Base-by-base conservation (phyloP, 1,140 invertebrate species). In the Drosophila triauraria region DNA sequence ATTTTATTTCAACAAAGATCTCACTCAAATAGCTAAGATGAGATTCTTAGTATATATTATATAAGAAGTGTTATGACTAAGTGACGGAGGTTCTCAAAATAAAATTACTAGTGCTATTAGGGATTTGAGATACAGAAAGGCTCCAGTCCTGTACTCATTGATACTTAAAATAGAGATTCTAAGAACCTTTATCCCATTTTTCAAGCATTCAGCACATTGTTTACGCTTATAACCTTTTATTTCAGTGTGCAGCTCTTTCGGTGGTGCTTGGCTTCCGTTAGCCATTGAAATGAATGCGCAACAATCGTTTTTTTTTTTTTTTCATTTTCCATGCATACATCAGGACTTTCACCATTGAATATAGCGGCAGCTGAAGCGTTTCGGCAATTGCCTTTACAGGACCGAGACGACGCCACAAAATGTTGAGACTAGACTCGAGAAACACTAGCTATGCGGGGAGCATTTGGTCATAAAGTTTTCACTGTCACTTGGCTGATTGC, bases 401-500 rank as follows among this genome's bases (percentile, higher is more conserved):
- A 59, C 53, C 38, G 54, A 44, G 61, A 32, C 23, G 61, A 64
- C 25, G 67, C 32, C 47, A 42, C 30, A 17, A 42, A 40, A 47
- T 40, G 32, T 3, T 30, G 8, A 10, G 17, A 58, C 50, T 61
- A 58, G 61, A 58, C 27, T 23, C 27, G 7, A 13, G 25, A 25
- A 47, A 46, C 27, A 17, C 42, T 35, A n/a, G 46, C 30, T 13
- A 27, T 35, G 15, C 30, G 40, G n/a, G 51, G n/a, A 63, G n/a
- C 50, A 57, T 72, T 86, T 72, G 42, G 60, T 48, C 44, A 69
- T 82, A 72, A 82, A 77, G 44, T 70, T 80, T 63, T 68, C 59
- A 47, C 60, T 77, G 80, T 75, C 71, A 86, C 48, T 79, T 86
- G 61, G 75, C 78, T 85, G 78, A 86, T 86, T 86, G 75, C 75